phyloP scores from a whole-genome alignment of 2,888 invertebrate species.

The Drosophila flavopinicola region DNA sequence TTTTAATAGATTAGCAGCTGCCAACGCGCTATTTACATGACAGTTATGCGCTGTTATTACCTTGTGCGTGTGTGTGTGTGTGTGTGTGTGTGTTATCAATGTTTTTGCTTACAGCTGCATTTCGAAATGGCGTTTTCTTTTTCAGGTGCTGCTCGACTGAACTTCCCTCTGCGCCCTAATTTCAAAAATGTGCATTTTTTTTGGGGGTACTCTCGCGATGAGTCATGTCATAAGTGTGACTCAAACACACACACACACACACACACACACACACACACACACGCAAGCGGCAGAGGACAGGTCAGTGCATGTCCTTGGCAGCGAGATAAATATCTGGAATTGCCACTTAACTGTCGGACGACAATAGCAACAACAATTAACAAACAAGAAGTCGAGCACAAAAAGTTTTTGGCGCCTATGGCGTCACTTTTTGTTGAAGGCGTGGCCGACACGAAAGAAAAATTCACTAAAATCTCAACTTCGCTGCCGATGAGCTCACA shows the following conservation, averaged over 20 bases:
- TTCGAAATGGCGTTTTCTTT: constrained; percentile 5
- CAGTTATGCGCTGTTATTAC: neutral
- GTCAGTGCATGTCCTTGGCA: constrained; percentile 42
- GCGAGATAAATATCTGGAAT: constrained; percentile 65
- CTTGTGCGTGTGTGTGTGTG: neutral
- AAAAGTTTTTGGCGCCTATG: constrained; percentile 46
- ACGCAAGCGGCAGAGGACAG: constrained; percentile 20
- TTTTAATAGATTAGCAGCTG: neutral
- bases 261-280: constrained; percentile 19
- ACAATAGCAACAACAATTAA: constrained; percentile 14
- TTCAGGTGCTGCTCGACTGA: constrained; percentile 9
- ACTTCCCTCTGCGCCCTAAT: constrained; percentile 32
- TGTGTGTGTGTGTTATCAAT: constrained; percentile 5
- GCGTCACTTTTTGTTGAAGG: constrained; percentile 61
- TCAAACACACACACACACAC: constrained; percentile 49
- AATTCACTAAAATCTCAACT: constrained; percentile 17
- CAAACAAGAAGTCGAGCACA: constrained; percentile 13
- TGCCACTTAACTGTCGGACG: constrained; percentile 43
- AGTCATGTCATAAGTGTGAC: constrained; percentile 60
- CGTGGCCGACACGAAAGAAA: constrained; percentile 42
- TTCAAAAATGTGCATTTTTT: constrained; percentile 16
- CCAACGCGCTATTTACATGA: too few species aligned
- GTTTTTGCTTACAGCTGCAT: constrained; percentile 8
- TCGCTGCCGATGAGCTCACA: constrained; percentile 34
- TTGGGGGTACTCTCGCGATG: constrained; percentile 29